Evolutionary conservation across 30 jellyfish, hydroid and myxozoan genomes (phyloP), one percentile per base, ranked within the genome.

Genomic region (Aurelia sp.): DNA sequence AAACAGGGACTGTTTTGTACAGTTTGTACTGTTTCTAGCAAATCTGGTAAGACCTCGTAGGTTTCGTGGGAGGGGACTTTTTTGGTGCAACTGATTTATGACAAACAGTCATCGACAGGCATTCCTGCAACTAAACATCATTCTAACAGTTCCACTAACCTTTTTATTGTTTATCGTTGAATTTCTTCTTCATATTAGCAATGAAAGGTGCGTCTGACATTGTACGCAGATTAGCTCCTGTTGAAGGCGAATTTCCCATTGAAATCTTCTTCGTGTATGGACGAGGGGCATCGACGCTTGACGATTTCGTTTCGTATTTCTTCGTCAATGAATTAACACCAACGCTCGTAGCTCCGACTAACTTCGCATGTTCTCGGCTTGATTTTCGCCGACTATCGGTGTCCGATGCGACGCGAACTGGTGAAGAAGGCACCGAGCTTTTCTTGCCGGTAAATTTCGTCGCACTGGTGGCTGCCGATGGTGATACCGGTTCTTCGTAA

Each of bases 241-340:
- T 30, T 0, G 27, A 65, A 30, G 68, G 59, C 11, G 69, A 53
- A 27, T 69, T 60, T 22, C 76, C 52, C 8, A 82, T 64, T 11
- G 82, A 52, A 15, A 53, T 13, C 21, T 50, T 55, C 61, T 80
- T 80, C 59, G 52, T 80, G 21, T 22, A 68, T 11, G 82, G 90
- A 31, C 90, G 90, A 13, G 90, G 83, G 4, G 76, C 65, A 21
- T 58, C 90, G 52, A 74, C 72, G 60, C 19, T 31, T 71, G 92
- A 17, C 5, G 92, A 70, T 37, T 70, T 82, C 76, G 35, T 48
- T 62, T 82, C 92, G 51, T 82, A 82, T 47, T 71, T 82, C 61
- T 82, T 81, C 92, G 72, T 70, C 83, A 82, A 72, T 6, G 92
- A 82, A 60, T 82, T 82, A 33, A 82, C 76, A 9, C 92, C 92